Evolutionary conservation across 2,888 invertebrate genomes (phyloP).

Genomic region (Rhorus exstirpatorius): DNA sequence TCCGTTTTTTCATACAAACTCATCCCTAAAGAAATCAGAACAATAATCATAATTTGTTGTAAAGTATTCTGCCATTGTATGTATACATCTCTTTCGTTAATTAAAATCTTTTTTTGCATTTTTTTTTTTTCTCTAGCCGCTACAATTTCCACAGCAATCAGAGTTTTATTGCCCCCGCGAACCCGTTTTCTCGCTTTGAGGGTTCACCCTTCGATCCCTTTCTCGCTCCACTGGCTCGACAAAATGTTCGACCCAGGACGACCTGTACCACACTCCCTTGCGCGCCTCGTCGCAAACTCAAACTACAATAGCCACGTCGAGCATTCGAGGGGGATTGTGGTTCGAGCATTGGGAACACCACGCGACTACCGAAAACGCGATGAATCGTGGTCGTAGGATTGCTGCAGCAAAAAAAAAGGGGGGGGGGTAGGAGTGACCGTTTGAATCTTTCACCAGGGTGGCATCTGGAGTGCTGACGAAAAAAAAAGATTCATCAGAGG

Average conservation of each 20-base stretch:
- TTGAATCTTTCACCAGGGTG: slow-evolving; percentile 36
- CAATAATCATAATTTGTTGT: too few relatives aligned
- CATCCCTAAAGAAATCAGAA: too few relatives aligned
- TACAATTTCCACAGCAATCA: too few relatives aligned
- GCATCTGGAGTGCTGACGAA: slow-evolving; percentile 16
- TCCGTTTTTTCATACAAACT: too few relatives aligned
- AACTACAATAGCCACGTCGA: slow-evolving; percentile 25
- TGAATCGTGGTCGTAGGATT: background rate
- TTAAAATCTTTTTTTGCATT: too few relatives aligned
- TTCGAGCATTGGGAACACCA: slow-evolving; percentile 10
- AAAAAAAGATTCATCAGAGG: slow-evolving; percentile 1
- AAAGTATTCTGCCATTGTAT: too few relatives aligned
- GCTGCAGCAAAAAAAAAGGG: slow-evolving; percentile 28
- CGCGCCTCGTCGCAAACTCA: slow-evolving; percentile 5
- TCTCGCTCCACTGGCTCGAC: slow-evolving; percentile 44
- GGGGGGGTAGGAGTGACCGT: slow-evolving; percentile 21
- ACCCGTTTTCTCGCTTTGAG: slow-evolving; percentile 24
- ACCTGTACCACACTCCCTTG: slow-evolving; percentile 1
- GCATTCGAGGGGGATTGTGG: slow-evolving; percentile 6
- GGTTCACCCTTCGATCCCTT: slow-evolving; percentile 29
- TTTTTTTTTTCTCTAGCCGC: too few relatives aligned
- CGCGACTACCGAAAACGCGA: slow-evolving; percentile 3
- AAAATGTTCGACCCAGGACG: slow-evolving; percentile 40
- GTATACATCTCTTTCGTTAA: too few relatives aligned
- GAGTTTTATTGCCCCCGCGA: too few relatives aligned